Evolutionary conservation across 2,888 invertebrate genomes (phyloP), one percentile per base, ranked within the genome.

Genomic region (Latrodectus hesperus): DNA sequence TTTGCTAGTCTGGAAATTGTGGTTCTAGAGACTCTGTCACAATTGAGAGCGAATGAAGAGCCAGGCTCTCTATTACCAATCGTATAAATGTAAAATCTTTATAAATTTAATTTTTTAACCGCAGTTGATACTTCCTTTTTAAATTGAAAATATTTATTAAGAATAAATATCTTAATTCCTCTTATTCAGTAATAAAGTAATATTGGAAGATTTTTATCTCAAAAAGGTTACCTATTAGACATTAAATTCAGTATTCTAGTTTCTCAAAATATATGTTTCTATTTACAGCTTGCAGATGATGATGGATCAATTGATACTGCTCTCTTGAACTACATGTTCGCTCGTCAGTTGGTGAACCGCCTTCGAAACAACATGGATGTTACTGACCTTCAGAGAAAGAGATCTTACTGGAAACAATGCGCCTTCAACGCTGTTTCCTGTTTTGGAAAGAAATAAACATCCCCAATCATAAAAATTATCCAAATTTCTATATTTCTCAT

Each of bases 391-490:
- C 93, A 93, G 90, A 92, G 93, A 85, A 94, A 94, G 89, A 92
- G 94, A 76, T 93, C 93, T 90, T 94, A 94, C 90, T 94, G 94
- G 94, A 94, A 93, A 90, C 94, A 94, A 90, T 94, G 94, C 91
- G 93, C 94, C 26, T 94, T 94, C 92, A 94, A 94, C 91, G 94
- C 94, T 10, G 94, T 94, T 76, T 93, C 93, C 78, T 94, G 94
- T 91, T 94, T 94, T 90, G 94, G 94, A 89, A 93, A 93, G 91
- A 89, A 89, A 64, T 89, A 82, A 74, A 60, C 16, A 12, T 71
- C 70, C 65, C 10, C 22, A 71, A 71, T 55, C 71, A 17, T 73
- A 12, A 49, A 73, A 17, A 17, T 12, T 12, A 73, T n/a, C 16
- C 71, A 71, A 16, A 16, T 14, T 9, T 75, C 67, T 68, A 51